A percentile compares a stretch with the other conserved stretches of the same genome.
Evolutionary conservation across 2,113 vertebrate species (phyloP).

Genomic region (Entelurus aequoreus): DNA sequence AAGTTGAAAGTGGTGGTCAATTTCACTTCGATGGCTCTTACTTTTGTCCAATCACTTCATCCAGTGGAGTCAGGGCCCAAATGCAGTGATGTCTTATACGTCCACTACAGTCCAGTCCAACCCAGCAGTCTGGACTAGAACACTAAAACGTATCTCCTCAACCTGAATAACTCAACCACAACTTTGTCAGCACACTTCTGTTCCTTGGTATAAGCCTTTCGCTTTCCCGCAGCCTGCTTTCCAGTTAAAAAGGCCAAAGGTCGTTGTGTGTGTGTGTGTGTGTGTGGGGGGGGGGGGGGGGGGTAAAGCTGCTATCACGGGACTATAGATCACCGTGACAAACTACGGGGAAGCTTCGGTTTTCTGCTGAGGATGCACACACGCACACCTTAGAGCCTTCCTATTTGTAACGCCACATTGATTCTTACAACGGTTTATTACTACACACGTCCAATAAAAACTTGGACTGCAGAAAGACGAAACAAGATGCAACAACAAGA

Average conservation of each 20-base stretch:
- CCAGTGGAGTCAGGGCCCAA: constrained; percentile 16
- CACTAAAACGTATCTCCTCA: neutral
- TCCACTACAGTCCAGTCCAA: constrained; percentile 6
- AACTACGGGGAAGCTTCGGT: constrained; percentile 8
- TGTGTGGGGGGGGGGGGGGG: no score
- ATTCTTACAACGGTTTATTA: constrained; percentile 17
- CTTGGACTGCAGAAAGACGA: neutral
- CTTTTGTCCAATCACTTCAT: constrained; percentile 11
- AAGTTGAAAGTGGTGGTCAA: constrained; percentile 3
- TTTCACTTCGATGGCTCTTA: constrained; percentile 6
- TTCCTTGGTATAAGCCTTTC: constrained; percentile 11
- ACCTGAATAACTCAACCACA: no score
- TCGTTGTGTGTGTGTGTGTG: neutral
- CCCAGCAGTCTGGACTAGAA: constrained; percentile 12
- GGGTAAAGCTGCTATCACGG: constrained; percentile 16
- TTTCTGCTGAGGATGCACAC: constrained; percentile 44
- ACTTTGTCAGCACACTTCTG: constrained; percentile 35
- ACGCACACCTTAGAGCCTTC: constrained; percentile 14
- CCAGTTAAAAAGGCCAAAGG: constrained; percentile 42
- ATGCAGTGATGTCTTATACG: constrained; percentile 5
- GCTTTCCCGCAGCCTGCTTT: constrained; percentile 44
- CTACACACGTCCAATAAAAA: neutral
- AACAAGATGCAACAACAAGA: no score
- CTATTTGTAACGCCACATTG: constrained; percentile 23
- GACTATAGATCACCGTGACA: constrained; percentile 40